phyloP scores from a whole-genome alignment of 1,140 invertebrate species.

The Ostrea denselamellosa region DNA sequence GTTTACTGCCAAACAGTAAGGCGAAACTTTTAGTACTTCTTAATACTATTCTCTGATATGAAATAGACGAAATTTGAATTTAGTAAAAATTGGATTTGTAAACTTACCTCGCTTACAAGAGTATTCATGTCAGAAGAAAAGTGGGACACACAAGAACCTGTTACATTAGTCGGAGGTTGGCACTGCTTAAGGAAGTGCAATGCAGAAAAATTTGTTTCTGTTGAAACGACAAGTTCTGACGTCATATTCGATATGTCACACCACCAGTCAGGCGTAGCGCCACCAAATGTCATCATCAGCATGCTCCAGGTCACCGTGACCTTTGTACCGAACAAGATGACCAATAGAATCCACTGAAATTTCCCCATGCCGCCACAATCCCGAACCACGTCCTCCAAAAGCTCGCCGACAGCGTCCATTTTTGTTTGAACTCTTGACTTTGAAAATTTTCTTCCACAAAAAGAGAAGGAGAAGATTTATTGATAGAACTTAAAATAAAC shows the following conservation, averaged over 20 bases:
- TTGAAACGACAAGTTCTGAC: not conserved
- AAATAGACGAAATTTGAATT: no score
- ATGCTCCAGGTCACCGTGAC: conserved; percentile 43
- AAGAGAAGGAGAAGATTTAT: no score
- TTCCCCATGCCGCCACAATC: conserved; percentile 44
- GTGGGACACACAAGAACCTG: conserved; percentile 3
- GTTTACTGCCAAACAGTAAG: no score
- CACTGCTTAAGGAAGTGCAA: not conserved
- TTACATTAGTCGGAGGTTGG: not conserved
- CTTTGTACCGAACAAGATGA: conserved; percentile 27
- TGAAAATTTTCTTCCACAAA: no score
- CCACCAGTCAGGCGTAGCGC: conserved; percentile 38
- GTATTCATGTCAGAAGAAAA: conserved; percentile 38
- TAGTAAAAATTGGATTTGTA: no score
- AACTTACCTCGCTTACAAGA: conserved; percentile 32
- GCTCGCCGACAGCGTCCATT: conserved; percentile 34
- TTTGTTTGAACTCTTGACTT: not conserved
- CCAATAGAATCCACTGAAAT: conserved; percentile 33
- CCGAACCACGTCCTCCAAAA: conserved; percentile 34
- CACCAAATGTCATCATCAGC: conserved; percentile 52
- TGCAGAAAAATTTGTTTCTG: not conserved
- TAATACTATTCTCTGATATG: no score
- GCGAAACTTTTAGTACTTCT: no score
- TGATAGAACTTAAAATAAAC: no score
- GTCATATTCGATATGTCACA: not conserved